Base-by-base conservation (phyloP, 2,888 invertebrate genomes). In the Caenorhabditis angaria region DNA sequence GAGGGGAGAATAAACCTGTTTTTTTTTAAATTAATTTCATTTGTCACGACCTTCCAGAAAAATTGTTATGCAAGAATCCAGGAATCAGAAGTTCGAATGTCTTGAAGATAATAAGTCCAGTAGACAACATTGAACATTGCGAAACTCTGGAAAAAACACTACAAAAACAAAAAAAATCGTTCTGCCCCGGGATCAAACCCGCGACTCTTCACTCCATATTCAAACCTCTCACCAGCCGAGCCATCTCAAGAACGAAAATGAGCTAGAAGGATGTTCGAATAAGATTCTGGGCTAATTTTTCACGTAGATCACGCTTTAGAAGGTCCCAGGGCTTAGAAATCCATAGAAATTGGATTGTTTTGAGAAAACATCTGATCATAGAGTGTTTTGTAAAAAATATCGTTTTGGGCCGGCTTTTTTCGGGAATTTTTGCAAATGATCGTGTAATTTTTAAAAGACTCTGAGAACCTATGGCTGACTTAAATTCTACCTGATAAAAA, bases 81-180 rank as follows among this genome's bases (percentile, higher is more conserved):
- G 3, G 41, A 12, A 41, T 41, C 41, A 24, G 65, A 28, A 22
- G 62, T 63, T 20, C 65, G 67, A 27, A 72, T 62, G 22, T 73
- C 69, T 58, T 69, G 68, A 25, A 78, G 70, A 54, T 78, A 78
- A 65, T 74, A 78, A 24, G 75, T 77, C 85, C 85, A 85, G 65
- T 85, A 85, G 57, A 76, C 66, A 24, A 83, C 68, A 63, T 85
- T 85, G 78, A 85, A 85, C 14, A 76, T 59, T 24, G 81, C 65
- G 53, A 85, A 85, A 1, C 71, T 63, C 81, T 81, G 70, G 58
- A 77, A 70, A 32, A 25, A 3, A 6, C 6, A 35, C 14, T 35
- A 10, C 8, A 35, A 10, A 6, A 35, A 6, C 35, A 14, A 10
- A 35, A 10, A 35, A 6, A 35, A 35, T 10, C 6, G 6, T 35